Evolutionary conservation across 2,888 invertebrate genomes (phyloP).

Genomic region (Rutpela maculata): DNA sequence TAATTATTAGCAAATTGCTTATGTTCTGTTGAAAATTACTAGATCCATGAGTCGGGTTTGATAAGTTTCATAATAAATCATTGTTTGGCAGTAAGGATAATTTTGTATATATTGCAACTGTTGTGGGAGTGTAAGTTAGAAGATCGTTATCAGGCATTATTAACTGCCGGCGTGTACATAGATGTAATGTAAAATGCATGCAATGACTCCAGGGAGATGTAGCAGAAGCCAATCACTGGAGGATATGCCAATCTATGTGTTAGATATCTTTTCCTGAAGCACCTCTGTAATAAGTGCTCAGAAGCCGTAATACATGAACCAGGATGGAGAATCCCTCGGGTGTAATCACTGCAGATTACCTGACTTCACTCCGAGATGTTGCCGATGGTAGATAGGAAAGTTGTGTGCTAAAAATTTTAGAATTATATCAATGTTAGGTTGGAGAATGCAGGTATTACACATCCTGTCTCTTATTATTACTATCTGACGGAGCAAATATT

Average conservation of each 20-base stretch:
- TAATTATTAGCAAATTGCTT: too few species aligned
- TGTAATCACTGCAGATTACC: conserved; percentile 60
- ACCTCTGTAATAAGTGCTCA: conserved; percentile 41
- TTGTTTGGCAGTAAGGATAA: conserved; percentile 16
- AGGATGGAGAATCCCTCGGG: conserved; percentile 54
- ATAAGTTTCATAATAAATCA: conserved; percentile 24
- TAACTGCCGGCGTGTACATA: conserved; percentile 44
- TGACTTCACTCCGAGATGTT: conserved; percentile 53
- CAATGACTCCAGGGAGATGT: conserved; percentile 36
- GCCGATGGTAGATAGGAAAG: conserved; percentile 34
- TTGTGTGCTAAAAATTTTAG: conserved; percentile 12
- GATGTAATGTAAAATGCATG: conserved; percentile 50
- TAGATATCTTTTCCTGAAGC: conserved; percentile 45
- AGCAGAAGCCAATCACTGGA: conserved; percentile 43
- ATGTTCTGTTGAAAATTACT: too few species aligned
- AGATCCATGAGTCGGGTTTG: background rate
- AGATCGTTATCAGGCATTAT: conserved; percentile 50
- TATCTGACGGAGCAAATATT: too few species aligned
- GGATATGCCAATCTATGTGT: conserved; percentile 44
- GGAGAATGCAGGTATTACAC: background rate
- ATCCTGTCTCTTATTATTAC: too few species aligned
- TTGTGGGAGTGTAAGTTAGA: conserved; percentile 20
- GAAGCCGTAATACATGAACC: conserved; percentile 28
- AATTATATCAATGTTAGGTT: background rate
- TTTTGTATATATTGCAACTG: conserved; percentile 20